Evolutionary conservation across 2,797 vertebrate species (phyloP).

Genomic region (Sebastes kiyomatsui): DNA sequence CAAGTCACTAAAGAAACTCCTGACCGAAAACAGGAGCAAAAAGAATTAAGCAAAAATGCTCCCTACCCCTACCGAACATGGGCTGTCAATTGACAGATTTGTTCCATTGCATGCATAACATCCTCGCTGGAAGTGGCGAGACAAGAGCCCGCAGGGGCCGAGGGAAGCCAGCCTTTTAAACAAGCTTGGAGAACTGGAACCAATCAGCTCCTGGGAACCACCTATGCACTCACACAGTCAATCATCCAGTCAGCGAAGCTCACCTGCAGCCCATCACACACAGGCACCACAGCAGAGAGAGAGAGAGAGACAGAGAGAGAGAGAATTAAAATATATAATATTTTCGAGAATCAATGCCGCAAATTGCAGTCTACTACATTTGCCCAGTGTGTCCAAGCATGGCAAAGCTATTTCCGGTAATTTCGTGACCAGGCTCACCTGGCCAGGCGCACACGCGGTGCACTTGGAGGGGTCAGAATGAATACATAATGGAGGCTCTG

Average conservation of each 20-base stretch:
- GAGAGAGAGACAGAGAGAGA: not conserved
- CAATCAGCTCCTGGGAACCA: not conserved
- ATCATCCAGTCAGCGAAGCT: not conserved
- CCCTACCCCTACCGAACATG: no score
- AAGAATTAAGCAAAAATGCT: no score
- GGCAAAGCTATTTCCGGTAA: not conserved
- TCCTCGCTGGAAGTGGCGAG: not conserved
- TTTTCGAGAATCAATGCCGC: not conserved
- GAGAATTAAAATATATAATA: no score
- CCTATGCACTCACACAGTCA: not conserved
- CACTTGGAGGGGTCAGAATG: not conserved
- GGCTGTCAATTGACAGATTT: not conserved
- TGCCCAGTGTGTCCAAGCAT: not conserved
- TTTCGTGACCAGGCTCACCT: not conserved
- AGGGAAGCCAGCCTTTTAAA: no score
- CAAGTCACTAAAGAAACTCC: no score
- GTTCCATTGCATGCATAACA: not conserved
- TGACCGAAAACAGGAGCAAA: no score
- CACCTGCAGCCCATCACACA: no score
- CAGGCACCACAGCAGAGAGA: no score
- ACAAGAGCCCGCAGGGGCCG: not conserved
- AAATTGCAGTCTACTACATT: not conserved
- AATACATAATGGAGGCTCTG: not conserved
- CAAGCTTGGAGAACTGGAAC: not conserved
- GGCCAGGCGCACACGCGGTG: no score